Evolutionary conservation across 2,797 vertebrate genomes (phyloP).

Genomic region (Sorex maritimensis): DNA sequence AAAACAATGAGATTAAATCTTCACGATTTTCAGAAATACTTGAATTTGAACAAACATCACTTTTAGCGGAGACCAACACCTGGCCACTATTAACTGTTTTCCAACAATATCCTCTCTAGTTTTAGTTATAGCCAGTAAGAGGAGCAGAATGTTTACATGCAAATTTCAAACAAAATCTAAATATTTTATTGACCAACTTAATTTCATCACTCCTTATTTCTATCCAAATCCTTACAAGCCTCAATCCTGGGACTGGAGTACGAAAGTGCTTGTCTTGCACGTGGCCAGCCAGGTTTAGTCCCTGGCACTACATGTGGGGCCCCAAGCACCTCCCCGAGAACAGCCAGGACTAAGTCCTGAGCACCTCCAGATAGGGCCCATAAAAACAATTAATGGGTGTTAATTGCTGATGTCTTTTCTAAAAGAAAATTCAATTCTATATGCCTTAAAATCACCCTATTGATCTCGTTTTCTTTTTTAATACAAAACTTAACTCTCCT

Average conservation of each 20-base stretch:
- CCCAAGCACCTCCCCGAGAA: too few species aligned
- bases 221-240: slow-evolving; percentile 34
- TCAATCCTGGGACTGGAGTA: not conserved
- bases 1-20: not conserved
- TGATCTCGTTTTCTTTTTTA: not conserved
- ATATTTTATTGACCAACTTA: too few species aligned
- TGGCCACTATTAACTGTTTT: not conserved
- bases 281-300: too few species aligned
- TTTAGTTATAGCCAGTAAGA: too few species aligned
- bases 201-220: not conserved
- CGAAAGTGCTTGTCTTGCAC: too few species aligned
- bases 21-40: not conserved
- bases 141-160: not conserved
- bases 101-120: not conserved
- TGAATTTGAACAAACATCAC: slow-evolving; percentile 39
- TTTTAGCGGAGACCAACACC: not conserved
- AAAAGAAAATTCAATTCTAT: not conserved
- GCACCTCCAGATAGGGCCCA: too few species aligned
- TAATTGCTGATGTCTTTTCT: not conserved
- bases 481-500: not conserved
- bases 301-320: too few species aligned
- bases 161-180: slow-evolving; percentile 6
- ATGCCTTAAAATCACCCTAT: not conserved
- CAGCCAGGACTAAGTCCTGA: too few species aligned
- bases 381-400: too few species aligned